These are phyloP conservation scores for Heliothis subflexa DNA, from an alignment of 1,140 invertebrate species.

Conservation along the genomic window DNA sequence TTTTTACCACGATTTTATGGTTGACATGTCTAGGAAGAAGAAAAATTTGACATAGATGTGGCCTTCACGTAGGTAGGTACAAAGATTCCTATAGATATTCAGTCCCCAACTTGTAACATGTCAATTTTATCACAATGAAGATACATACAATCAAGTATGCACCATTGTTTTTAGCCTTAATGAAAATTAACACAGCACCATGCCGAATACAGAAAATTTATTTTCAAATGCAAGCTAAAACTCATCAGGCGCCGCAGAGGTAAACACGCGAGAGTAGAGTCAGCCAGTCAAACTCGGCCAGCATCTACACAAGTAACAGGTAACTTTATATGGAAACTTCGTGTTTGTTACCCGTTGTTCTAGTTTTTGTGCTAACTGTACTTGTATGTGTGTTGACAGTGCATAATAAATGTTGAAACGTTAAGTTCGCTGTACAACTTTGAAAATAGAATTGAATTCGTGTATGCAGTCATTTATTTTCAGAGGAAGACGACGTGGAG, in stretches of 20 bases:
- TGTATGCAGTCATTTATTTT: conserved; percentile 30
- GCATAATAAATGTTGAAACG: conserved; percentile 47
- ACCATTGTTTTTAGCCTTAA: too few relatives aligned
- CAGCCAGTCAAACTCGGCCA: conserved; percentile 32
- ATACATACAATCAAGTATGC: too few relatives aligned
- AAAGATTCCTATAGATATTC: too few relatives aligned
- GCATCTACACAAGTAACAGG: conserved; percentile 33
- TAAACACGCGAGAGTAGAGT: conserved; percentile 26
- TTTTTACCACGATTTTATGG: conserved; percentile 40
- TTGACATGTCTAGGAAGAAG: background rate
- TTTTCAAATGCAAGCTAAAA: conserved; percentile 20
- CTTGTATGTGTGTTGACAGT: conserved; percentile 45
- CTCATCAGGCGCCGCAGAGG: conserved; percentile 2
- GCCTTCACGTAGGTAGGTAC: too few relatives aligned
- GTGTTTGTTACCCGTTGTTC: background rate
- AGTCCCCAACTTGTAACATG: too few relatives aligned
- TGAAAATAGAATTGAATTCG: conserved; percentile 43
- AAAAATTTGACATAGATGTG: too few relatives aligned
- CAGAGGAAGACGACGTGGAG: background rate
- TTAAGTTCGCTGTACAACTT: conserved; percentile 20
- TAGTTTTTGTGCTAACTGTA: conserved; percentile 37
- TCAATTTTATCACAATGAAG: too few relatives aligned
- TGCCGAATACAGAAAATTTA: background rate
- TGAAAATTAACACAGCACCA: too few relatives aligned
- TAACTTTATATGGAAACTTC: conserved; percentile 37